Evolutionary conservation across 2,113 vertebrate genomes (phyloP).

Genomic region (Semicossyphus pulcher): DNA sequence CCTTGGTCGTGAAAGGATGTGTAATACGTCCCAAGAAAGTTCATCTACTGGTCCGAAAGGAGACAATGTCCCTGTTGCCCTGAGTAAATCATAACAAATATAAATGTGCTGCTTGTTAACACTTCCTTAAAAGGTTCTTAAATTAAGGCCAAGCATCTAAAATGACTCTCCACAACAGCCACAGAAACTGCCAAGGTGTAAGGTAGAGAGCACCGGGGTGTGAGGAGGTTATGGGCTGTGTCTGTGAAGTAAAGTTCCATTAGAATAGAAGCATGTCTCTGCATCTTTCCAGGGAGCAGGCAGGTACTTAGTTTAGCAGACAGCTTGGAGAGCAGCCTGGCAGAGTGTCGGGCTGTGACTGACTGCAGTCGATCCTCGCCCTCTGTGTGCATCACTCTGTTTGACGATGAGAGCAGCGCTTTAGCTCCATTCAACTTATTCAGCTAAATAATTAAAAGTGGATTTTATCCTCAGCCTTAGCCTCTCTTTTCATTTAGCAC

Average conservation of each 20-base stretch:
- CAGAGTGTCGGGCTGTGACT: constrained; percentile 36
- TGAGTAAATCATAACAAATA: constrained; percentile 26
- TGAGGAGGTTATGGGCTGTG: constrained; percentile 6
- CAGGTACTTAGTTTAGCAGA: constrained; percentile 49
- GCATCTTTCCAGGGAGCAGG: constrained; percentile 24
- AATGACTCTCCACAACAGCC: not conserved
- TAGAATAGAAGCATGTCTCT: constrained; percentile 33
- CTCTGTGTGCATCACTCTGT: constrained; percentile 34
- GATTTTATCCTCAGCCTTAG: constrained; percentile 54
- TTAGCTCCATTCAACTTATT: constrained; percentile 51
- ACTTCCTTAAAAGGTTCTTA: no score
- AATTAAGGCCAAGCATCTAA: not conserved
- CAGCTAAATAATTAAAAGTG: constrained; percentile 72
- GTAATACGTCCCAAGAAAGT: no score
- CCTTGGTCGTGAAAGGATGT: no score
- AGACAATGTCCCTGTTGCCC: constrained; percentile 3
- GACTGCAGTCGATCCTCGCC: constrained; percentile 35
- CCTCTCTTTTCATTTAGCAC: constrained; percentile 41
- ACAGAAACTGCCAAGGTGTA: constrained; percentile 6
- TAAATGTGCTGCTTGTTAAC: not conserved
- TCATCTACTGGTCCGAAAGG: not conserved
- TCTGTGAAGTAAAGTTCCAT: constrained; percentile 50
- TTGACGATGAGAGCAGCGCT: constrained; percentile 38
- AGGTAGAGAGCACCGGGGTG: not conserved
- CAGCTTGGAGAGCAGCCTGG: constrained; percentile 26